Base-by-base conservation (phyloP, 2,888 invertebrate genomes). In the Eupithecia pulchellata region DNA sequence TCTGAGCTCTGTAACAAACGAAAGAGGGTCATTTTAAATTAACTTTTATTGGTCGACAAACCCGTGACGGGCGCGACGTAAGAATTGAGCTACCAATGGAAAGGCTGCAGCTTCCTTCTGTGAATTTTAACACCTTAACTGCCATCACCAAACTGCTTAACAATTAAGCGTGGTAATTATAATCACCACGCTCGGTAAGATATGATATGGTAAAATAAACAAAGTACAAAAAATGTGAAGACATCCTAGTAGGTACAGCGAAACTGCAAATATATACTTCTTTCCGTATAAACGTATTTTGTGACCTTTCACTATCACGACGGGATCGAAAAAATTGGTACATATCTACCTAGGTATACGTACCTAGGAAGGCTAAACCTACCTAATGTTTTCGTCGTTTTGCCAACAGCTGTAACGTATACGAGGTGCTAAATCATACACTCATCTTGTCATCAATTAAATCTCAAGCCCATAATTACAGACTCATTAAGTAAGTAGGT, bases 1-100 rank as follows among this genome's bases (percentile, higher is more conserved):
- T 89, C 88, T 0, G 91, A 89, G 73, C 92, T 91, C 95, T 95
- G 88, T 0, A 82, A 83, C 65, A 79, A 74, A 20, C 11, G 20
- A 61, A 61, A 1, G 14, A 13, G 25, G 25, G 25, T 1, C 52
- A 52, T 52, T 52, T 25, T 11, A 52, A 13, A 52, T 20, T 25
- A 11, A 11, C 11, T 11, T 20, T 47, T 47, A 42, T n/a, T 9
- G 20, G 20, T 47, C 47, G n/a, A 39, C 14, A 4, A 20, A n/a
- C 8, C 2, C 47, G 47, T 42, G 42, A 8, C 17, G 17, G 39
- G 5, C 42, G 8, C 8, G 42, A 0, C 42, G n/a, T 8, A 42
- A 1, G 11, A 34, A 34, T 9, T 13, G 34, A 34, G 2, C 20
- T 20, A 3, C 9, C 3, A 20, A 3, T 17, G 9, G n/a, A 47